These are phyloP conservation scores for Muscicapa adusta DNA, from an alignment of 2,113 vertebrate species.

Conservation along the genomic window DNA sequence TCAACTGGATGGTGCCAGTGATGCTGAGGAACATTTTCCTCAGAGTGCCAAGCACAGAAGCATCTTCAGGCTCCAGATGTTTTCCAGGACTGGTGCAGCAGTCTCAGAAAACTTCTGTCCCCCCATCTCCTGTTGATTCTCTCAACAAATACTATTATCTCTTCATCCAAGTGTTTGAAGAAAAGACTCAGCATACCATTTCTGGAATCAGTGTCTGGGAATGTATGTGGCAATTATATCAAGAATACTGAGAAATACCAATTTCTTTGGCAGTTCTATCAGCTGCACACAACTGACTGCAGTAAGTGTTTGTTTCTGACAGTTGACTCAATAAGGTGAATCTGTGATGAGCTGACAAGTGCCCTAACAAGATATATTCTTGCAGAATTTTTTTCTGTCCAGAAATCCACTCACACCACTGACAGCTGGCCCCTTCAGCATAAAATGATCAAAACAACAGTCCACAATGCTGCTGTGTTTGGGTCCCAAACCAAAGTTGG, in stretches of 20 bases:
- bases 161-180: background rate
- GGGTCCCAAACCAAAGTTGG: background rate
- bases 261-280: background rate
- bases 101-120: background rate
- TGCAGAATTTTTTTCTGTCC: slow-evolving; percentile 1
- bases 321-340: background rate
- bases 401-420: background rate
- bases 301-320: slow-evolving; percentile 1
- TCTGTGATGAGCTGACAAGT: background rate
- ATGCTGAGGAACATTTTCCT: background rate
- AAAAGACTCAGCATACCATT: background rate
- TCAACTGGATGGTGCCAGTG: background rate
- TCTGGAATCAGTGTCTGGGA: background rate
- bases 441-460: background rate
- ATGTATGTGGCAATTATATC: background rate
- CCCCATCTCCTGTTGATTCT: background rate
- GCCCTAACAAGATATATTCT: background rate
- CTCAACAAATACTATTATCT: background rate
- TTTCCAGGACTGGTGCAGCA: background rate
- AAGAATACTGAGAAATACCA: background rate
- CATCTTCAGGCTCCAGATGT: background rate
- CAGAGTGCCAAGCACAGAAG: background rate
- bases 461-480: background rate
- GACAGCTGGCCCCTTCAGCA: background rate
- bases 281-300: background rate